These are phyloP conservation scores for Trileptium ribeirensis DNA, from an alignment of 2,888 invertebrate genomes.

Conservation along the genomic window DNA sequence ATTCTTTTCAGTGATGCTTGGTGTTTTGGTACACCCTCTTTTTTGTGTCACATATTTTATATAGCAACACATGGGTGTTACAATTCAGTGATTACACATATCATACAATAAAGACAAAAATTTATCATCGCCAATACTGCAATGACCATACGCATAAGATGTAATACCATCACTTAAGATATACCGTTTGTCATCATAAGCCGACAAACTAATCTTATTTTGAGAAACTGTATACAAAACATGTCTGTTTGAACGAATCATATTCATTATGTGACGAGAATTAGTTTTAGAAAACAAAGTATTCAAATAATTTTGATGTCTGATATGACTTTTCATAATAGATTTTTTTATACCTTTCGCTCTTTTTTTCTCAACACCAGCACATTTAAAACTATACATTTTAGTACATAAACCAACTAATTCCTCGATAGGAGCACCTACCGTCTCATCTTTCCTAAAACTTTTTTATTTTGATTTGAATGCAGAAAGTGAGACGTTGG, in stretches of 20 bases:
- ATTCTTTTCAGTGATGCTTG: no score
- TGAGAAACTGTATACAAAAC: background rate
- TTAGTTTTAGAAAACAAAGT: background rate
- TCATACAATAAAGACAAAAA: no score
- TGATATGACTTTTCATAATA: background rate
- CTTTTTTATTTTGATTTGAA: background rate
- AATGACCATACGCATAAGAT: background rate
- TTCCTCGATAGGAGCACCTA: background rate
- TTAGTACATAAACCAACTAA: background rate
- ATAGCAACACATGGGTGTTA: no score
- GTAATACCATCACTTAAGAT: background rate
- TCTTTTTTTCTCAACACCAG: background rate
- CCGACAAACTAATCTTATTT: background rate
- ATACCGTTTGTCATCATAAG: slow-evolving; percentile 1
- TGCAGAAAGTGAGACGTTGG: background rate
- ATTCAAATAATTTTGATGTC: background rate
- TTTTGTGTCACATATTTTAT: no score
- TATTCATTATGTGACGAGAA: background rate
- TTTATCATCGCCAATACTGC: no score
- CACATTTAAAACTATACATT: background rate
- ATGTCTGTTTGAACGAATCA: background rate
- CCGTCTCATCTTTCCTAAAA: background rate
- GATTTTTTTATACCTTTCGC: slow-evolving; percentile 2
- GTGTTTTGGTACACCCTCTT: no score
- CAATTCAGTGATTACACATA: no score